Percentiles rank a stretch among this genome's conserved stretches.
Evolutionary conservation across 2,797 vertebrate species (phyloP).

Genomic region (Neoniphon sammara): DNA sequence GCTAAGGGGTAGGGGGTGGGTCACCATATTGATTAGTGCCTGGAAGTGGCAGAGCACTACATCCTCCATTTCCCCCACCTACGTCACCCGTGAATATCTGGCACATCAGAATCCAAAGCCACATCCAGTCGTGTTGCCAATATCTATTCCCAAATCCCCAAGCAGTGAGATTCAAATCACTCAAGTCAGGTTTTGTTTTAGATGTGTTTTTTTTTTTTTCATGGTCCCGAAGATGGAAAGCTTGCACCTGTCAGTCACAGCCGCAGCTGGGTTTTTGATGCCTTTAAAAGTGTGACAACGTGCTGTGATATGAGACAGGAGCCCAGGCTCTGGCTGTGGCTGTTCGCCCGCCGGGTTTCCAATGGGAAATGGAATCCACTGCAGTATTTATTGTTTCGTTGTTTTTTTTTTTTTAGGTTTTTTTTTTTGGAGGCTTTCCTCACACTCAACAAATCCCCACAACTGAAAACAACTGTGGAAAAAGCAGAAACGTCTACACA

Average conservation of each 20-base stretch:
- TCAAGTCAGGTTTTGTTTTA: constrained; percentile 54
- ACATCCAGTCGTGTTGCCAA: constrained; percentile 40
- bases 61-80: constrained; percentile 55
- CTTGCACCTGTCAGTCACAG: constrained; percentile 76
- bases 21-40: constrained; percentile 78
- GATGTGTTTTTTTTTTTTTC: constrained; percentile 14
- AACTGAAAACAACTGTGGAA: constrained; percentile 48
- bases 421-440: constrained; percentile 36
- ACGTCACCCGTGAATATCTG: constrained; percentile 51
- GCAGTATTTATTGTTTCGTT: constrained; percentile 63
- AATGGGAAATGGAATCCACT: constrained; percentile 63
- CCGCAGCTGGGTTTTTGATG: constrained; percentile 63
- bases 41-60: constrained; percentile 63
- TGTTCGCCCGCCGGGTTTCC: constrained; percentile 58
- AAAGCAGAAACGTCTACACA: constrained; percentile 35
- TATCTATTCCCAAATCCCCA: constrained; percentile 13
- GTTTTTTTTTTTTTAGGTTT: too few species aligned
- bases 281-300: constrained; percentile 71
- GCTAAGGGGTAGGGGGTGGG: constrained; percentile 17
- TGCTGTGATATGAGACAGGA: constrained; percentile 67
- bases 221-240: constrained; percentile 55
- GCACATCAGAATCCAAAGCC: constrained; percentile 36
- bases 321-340: constrained; percentile 42
- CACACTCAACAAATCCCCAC: constrained; percentile 51
- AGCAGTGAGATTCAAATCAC: constrained; percentile 47